A percentile compares a stretch with the other conserved stretches of the same genome.
Evolutionary conservation across 2,888 invertebrate species (phyloP).

Genomic region (Limenitis camilla): DNA sequence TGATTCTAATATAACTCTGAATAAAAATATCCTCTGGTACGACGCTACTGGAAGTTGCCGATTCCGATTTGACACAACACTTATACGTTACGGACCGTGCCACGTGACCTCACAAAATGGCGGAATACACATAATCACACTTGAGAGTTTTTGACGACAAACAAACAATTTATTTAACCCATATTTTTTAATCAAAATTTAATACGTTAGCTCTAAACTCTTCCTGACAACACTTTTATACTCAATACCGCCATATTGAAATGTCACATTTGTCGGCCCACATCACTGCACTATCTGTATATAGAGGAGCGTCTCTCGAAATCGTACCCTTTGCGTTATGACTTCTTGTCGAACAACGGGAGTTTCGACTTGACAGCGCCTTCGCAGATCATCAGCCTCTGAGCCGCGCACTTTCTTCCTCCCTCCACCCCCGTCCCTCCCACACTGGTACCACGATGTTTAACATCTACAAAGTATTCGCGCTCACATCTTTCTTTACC

Average conservation of each 20-base stretch:
- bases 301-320: constrained; percentile 15
- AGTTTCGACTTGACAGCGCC: constrained; percentile 90
- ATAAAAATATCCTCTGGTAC: constrained; percentile 3
- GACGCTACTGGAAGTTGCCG: not conserved
- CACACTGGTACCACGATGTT: constrained; percentile 30
- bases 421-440: constrained; percentile 22
- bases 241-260: too few relatives aligned
- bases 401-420: constrained; percentile 68
- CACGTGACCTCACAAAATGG: not conserved
- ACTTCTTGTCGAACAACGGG: constrained; percentile 84
- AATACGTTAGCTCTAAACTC: too few relatives aligned
- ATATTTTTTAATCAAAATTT: too few relatives aligned
- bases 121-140: too few relatives aligned
- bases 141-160: too few relatives aligned
- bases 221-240: too few relatives aligned
- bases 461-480: constrained; percentile 42
- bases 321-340: constrained; percentile 39
- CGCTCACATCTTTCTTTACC: constrained; percentile 21
- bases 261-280: not conserved
- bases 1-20: not conserved
- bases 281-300: constrained; percentile 7
- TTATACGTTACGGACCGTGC: not conserved
- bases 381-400: constrained; percentile 85
- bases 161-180: too few relatives aligned
- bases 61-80: not conserved